Base-by-base conservation (phyloP, 2,888 invertebrate species). In the Syrphus vitripennis region DNA sequence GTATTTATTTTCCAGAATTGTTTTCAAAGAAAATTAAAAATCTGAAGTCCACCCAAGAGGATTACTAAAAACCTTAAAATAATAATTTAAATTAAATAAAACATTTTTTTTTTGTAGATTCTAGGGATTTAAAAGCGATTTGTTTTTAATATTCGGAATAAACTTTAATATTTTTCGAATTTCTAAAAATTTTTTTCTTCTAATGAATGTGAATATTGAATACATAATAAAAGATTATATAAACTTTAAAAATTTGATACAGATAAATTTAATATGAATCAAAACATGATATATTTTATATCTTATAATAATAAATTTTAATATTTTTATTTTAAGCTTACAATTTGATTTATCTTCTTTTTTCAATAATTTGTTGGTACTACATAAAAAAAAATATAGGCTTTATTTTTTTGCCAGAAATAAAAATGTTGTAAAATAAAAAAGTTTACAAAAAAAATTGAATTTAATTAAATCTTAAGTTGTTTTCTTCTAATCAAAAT, bases 401-500 rank as follows among this genome's bases (percentile, higher is more conserved):
- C 57, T 29, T 72, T 29, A 40, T 21, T 69, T 55, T 61, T 45
- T 77, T 69, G 48, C 50, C 61, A 45, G 61, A 65, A 67, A 71
- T 57, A 48, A 42, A 34, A 55, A 26, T 53, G 2, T 55, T 50
- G 12, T 3, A 53, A 63, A 59, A 74, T 53, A 40, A 69, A 76
- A 34, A 37, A n/a, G 21, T 50, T 6, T 14, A 3, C 19, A 10
- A 19, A 21, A 48, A 48, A 42, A 63, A 63, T n/a, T n/a, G n/a
- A 82, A 50, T 45, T 45, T 19, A 12, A 24, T 4, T 29, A 9
- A 45, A 71, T 78, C 10, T 59, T 53, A 40, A 61, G 53, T 6
- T 50, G 19, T 24, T 19, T 29, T 29, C 2, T 74, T 61, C 45
- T 90, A 92, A 89, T 91, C 91, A 69, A 88, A 90, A 88, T 93